Base-by-base conservation (phyloP, 2,888 invertebrate genomes). In the Liopterus haemorrhoidalis region DNA sequence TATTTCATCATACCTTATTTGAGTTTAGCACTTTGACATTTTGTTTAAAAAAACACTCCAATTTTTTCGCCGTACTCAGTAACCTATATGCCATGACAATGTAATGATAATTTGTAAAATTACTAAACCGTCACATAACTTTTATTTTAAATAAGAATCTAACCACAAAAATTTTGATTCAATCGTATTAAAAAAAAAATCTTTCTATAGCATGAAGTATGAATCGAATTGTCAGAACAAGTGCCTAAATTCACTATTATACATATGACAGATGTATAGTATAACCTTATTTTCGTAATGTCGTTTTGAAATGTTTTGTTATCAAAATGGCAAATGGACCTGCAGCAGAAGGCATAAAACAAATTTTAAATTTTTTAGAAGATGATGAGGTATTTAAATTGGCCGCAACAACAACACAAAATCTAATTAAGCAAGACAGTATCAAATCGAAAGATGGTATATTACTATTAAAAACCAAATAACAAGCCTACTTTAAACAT, bases 21-120 rank as follows among this genome's bases (percentile, higher is more conserved):
- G 58, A 51, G 54, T 61, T 64, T 41, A 56, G 62, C 28, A 62
- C 59, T 51, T 59, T 62, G 31, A 65, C 51, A 46, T 60, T 66
- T 57, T 64, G 63, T 54, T 57, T 61, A 36, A 64, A 54, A 33
- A 67, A 54, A 59, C 69, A 71, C 59, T 79, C 79, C 55, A 81
- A 64, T 56, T 72, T 73, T 56, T 68, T 73, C 32, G 75, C 74
- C 43, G 75, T 72, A 50, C 68, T 71, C 46, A 81, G 63, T 52
- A 82, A 65, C 60, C 79, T 73, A 61, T 78, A 73, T 52, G 81
- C 81, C 81, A 82, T 82, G 53, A 55, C 58, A 57, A 36, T 37
- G 24, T 11, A 36, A 32, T 11, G 12, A 22, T 42, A 15, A 36
- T 24, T 24, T 25, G 11, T 41, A n/a, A 30, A n/a, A 8, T 25